Base-by-base conservation (phyloP, 1,140 invertebrate genomes). In the Elymnias hypermnestra region DNA sequence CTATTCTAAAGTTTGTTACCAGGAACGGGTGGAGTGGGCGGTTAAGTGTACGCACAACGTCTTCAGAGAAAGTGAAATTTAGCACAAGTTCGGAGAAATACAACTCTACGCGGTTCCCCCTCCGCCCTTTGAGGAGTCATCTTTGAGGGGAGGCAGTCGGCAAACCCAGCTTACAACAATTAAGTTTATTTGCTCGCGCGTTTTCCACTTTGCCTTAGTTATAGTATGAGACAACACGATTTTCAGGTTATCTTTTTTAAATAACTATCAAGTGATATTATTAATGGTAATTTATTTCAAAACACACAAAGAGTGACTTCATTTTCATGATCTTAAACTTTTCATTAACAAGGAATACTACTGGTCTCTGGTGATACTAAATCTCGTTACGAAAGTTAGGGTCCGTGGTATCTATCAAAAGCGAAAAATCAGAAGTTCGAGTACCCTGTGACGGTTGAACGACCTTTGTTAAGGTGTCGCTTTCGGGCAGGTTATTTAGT, bases 31-130 rank as follows among this genome's bases (percentile, higher is more conserved):
- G 47, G 39, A 42, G 72, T 72, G 76, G 77, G 77, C 64, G 75
- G 72, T 53, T 81, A 73, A 72, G 65, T 78, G 65, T 74, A 84
- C 81, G 76, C 77, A 82, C 70, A 81, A 55, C 76, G 70, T 84
- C 82, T 83, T 83, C 68, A 72, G 71, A 77, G 82, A 85, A 85
- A 85, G 82, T 83, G 82, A 85, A 85, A 85, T 83, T 85, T 85
- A 77, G 82, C 76, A 69, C 81, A 83, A 85, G 72, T 83, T 83
- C 72, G 82, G 76, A 79, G 76, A 72, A 83, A 81, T 77, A 82
- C 76, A 81, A 83, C 72, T 70, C 63, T 60, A 53, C 63, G 51
- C 56, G 47, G 22, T 47, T 56, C 50, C 72, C 58, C 58, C 61
- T 55, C 61, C 65, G 53, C 70, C 67, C 55, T 54, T 48, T 19